Conservation (phyloP, 2,888 invertebrate genomes). For the Oxyteleia sp. region DNA sequence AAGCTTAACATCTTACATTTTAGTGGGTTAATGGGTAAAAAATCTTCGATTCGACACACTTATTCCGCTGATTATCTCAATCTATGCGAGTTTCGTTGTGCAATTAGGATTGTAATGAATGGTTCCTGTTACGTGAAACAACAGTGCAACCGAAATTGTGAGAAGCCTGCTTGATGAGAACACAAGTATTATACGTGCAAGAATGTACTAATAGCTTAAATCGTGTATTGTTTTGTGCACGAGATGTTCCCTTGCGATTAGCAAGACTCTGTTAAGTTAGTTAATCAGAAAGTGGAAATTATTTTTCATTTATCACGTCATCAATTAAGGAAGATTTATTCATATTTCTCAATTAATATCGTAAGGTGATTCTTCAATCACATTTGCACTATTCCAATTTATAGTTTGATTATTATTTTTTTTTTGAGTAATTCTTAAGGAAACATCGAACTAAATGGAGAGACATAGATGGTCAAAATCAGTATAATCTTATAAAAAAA, state of each 20-base stretch:
- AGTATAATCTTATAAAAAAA: too few relatives aligned
- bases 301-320: constrained; percentile 10
- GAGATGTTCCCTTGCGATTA: constrained; percentile 54
- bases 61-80: constrained; percentile 24
- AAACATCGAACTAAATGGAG: too few relatives aligned
- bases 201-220: constrained; percentile 55
- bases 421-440: too few relatives aligned
- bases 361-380: too few relatives aligned
- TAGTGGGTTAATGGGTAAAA: constrained; percentile 38
- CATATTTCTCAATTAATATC: too few relatives aligned
- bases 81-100: constrained; percentile 30
- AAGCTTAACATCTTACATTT: constrained; percentile 25
- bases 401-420: too few relatives aligned
- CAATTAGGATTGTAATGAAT: constrained; percentile 54
- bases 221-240: constrained; percentile 37
- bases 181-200: constrained; percentile 42
- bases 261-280: constrained; percentile 18
- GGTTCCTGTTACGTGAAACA: constrained; percentile 59
- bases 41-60: constrained; percentile 52
- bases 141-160: constrained; percentile 48
- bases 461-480: too few relatives aligned
- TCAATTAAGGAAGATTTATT: constrained; percentile 21
- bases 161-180: constrained; percentile 60
- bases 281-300: constrained; percentile 43
- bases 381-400: too few relatives aligned